Evolutionary conservation across 2,888 invertebrate species (phyloP).

Genomic region (Taenaris catops): DNA sequence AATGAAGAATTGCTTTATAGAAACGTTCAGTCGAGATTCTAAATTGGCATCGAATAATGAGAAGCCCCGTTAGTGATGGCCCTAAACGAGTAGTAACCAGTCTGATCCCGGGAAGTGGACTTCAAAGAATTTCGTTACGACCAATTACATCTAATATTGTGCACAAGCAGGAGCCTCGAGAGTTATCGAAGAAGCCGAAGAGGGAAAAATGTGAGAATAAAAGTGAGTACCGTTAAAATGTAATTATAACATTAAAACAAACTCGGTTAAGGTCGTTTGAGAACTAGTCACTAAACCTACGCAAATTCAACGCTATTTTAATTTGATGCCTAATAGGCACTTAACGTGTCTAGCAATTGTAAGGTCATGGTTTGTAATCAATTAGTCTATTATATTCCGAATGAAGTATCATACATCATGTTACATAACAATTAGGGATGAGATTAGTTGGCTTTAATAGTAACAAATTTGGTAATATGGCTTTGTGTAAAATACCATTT

Average conservation of each 20-base stretch:
- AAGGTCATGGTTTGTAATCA: slow-evolving; percentile 15
- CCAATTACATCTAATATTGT: slow-evolving; percentile 47
- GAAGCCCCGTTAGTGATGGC: slow-evolving; percentile 51
- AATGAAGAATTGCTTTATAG: no score
- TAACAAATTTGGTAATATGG: no score
- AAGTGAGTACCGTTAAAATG: slow-evolving; percentile 34
- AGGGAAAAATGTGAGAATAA: slow-evolving; percentile 39
- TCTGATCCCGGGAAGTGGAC: slow-evolving; percentile 63
- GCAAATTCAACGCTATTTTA: slow-evolving; percentile 14
- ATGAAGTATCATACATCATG: neutral
- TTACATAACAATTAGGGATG: no score
- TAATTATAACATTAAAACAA: slow-evolving; percentile 1
- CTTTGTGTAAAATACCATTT: no score
- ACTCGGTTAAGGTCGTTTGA: slow-evolving; percentile 11
- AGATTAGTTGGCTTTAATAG: no score
- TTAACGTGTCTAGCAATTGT: slow-evolving; percentile 8
- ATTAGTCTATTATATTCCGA: no score
- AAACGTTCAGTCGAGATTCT: no score
- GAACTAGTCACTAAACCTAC: slow-evolving; percentile 12
- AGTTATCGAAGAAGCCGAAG: slow-evolving; percentile 45
- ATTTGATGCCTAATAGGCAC: slow-evolving; percentile 13
- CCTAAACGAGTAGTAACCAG: slow-evolving; percentile 59
- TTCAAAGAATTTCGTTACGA: slow-evolving; percentile 57
- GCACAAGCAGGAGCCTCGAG: slow-evolving; percentile 44
- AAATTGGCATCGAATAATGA: no score